phyloP scores from a whole-genome alignment of 2,888 invertebrate species.

The Alsophila aescularia region DNA sequence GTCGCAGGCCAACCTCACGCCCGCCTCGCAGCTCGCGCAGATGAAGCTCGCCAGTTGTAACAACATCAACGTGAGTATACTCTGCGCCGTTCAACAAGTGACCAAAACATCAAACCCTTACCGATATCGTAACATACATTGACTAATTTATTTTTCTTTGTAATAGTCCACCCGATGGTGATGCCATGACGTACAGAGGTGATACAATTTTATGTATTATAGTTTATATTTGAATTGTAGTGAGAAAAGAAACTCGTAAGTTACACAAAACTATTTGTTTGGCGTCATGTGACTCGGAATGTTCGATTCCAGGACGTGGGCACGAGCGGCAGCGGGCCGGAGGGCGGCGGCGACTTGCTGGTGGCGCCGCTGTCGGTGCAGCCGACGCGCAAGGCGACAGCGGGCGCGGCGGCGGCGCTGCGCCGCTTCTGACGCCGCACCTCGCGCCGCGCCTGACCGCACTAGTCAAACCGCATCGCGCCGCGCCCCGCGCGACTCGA shows the following conservation, averaged over 20 bases:
- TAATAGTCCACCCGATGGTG: slow-evolving; percentile 17
- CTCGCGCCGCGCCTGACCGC: slow-evolving; percentile 51
- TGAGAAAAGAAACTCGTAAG: background rate
- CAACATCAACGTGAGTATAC: slow-evolving; percentile 90
- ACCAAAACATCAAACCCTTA: background rate
- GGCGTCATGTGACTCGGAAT: background rate
- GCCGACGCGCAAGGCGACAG: slow-evolving; percentile 90
- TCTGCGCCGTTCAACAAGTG: no score
- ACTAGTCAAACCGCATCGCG: slow-evolving; percentile 22
- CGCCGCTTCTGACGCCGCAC: slow-evolving; percentile 87
- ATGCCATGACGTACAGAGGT: slow-evolving; percentile 14
- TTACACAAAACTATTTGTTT: background rate
- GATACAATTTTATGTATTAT: background rate
- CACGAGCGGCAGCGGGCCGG: slow-evolving; percentile 78
- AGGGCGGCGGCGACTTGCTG: slow-evolving; percentile 84
- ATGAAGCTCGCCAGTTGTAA: slow-evolving; percentile 94
- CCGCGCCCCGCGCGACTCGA: background rate
- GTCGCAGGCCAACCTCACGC: slow-evolving; percentile 92
- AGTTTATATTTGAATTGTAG: background rate
- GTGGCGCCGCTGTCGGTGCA: slow-evolving; percentile 93
- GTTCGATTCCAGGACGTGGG: slow-evolving; percentile 87
- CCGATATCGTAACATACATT: background rate
- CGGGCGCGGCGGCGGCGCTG: slow-evolving; percentile 87
- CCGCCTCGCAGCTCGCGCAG: slow-evolving; percentile 92
- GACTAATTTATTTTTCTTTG: slow-evolving; percentile 10